Base-by-base conservation (phyloP, 2,797 vertebrate genomes). In the Sibirionetta formosa region DNA sequence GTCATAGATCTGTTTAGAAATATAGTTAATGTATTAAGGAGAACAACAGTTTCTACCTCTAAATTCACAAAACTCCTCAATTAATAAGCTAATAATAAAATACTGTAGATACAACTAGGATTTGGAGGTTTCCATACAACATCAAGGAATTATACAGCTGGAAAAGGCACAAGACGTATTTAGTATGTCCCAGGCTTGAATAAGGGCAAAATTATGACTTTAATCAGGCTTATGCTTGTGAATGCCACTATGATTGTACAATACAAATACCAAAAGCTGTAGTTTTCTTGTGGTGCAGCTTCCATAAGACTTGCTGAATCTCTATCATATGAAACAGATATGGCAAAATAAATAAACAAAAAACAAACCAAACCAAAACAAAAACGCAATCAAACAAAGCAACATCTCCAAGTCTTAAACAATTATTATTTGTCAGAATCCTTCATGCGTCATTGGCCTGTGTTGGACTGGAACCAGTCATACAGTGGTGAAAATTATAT, bases 31-130 rank as follows among this genome's bases (percentile, higher is more conserved):
- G 8, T 82, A 20, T 68, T 71, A 66, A 64, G 29, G 18, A 71
- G 14, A 72, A 19, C 6, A 60, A 26, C 38, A 88, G 3, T 9
- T 84, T 82, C 70, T 78, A 19, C 14, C 36, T 65, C 5, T 2
- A 56, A 80, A 76, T 76, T 85, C 3, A 11, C 18, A 71, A 57
- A 36, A 42, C 22, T 71, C 14, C 2, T 4, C 68, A 73, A 35
- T 16, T 23, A 81, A 72, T 36, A 72, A 82, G 8, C 14, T 54
- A 33, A 38, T 78, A 64, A 40, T 46, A 27, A 69, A 48, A 9
- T 50, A 44, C 20, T 0, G 0, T 31, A 56, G 4, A 33, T 14
- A 31, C 7, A 78, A 33, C 10, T 33, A 40, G 42, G 81, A 75
- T 66, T 33, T 8, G 5, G 58, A 84, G 2, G 7, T 78, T 88